A percentile compares a stretch with the other conserved stretches of the same genome.
Evolutionary conservation across 2,797 vertebrate genomes (phyloP).

Genomic region (Luscinia megarhynchos): DNA sequence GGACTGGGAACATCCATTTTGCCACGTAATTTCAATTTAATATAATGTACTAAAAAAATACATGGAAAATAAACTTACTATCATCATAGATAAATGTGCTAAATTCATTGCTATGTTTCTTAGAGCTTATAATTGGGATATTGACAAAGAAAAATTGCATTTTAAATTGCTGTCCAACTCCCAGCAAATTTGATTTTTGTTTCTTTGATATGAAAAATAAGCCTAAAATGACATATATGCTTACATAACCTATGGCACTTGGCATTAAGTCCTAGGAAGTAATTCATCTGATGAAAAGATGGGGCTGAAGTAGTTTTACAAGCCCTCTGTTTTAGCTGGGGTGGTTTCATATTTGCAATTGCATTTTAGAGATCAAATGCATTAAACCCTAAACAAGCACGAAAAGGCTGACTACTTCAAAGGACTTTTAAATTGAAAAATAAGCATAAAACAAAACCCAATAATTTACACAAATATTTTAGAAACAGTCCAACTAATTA

Average conservation of each 20-base stretch:
- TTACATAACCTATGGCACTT: not conserved
- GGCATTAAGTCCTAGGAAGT: not conserved
- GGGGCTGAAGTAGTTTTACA: not conserved
- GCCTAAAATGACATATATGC: not conserved
- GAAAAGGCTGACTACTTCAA: conserved; percentile 20
- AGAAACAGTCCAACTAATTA: conserved; percentile 19
- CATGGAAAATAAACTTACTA: not conserved
- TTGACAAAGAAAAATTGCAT: not conserved
- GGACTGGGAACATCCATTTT: not conserved
- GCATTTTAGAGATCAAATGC: conserved; percentile 59
- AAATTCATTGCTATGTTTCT: not conserved
- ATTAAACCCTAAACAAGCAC: conserved; percentile 24
- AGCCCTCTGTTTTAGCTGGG: not conserved
- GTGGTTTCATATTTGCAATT: conserved; percentile 9
- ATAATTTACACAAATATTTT: conserved; percentile 47
- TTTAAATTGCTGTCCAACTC: not conserved
- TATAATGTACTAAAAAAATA: not conserved
- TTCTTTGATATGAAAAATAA: not conserved
- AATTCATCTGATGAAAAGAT: not conserved
- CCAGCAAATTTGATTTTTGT: not conserved
- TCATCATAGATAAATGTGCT: not conserved
- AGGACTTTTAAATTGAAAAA: conserved; percentile 57
- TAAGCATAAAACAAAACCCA: conserved; percentile 24
- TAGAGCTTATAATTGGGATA: not conserved
- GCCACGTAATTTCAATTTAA: not conserved